These are phyloP conservation scores for Lynx canadensis DNA, from an alignment of 2,113 vertebrate species.

Conservation along the genomic window DNA sequence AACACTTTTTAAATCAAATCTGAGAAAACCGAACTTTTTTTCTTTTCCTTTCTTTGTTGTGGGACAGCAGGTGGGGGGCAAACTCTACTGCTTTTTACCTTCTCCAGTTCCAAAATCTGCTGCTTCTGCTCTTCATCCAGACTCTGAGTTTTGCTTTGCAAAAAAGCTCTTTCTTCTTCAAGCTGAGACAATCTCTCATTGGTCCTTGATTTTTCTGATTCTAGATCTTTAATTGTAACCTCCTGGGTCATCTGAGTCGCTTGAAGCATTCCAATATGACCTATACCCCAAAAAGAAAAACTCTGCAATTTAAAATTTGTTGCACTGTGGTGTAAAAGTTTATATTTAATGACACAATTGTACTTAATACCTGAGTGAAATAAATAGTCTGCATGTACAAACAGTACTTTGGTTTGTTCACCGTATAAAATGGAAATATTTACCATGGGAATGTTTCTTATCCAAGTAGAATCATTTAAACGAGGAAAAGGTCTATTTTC, in stretches of 20 bases:
- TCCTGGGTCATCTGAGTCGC: slow-evolving; percentile 99
- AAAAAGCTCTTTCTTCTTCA: slow-evolving; percentile 94
- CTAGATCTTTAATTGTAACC: slow-evolving; percentile 96
- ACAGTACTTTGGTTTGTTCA: not conserved
- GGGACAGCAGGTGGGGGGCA: accelerated
- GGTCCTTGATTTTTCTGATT: slow-evolving; percentile 95
- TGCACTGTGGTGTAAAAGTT: not conserved
- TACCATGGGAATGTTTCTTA: not conserved
- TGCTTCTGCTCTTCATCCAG: slow-evolving; percentile 95
- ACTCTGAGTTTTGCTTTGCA: slow-evolving; percentile 93
- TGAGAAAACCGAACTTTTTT: not conserved
- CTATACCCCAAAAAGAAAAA: slow-evolving; percentile 81
- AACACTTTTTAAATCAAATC: not conserved
- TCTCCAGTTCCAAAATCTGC: slow-evolving; percentile 94
- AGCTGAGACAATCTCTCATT: slow-evolving; percentile 94
- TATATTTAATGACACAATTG: not conserved
- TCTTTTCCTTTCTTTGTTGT: not conserved
- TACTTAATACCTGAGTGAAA: not conserved
- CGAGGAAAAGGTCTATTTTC: not conserved
- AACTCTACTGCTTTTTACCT: slow-evolving; percentile 85
- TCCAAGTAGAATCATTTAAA: not conserved
- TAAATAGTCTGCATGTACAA: not conserved
- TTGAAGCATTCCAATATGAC: slow-evolving; percentile 98
- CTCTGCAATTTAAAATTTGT: slow-evolving; percentile 19
- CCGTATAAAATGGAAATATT: not conserved